phyloP scores from a whole-genome alignment of 2,888 invertebrate genomes.

The Autographa pulchrina region DNA sequence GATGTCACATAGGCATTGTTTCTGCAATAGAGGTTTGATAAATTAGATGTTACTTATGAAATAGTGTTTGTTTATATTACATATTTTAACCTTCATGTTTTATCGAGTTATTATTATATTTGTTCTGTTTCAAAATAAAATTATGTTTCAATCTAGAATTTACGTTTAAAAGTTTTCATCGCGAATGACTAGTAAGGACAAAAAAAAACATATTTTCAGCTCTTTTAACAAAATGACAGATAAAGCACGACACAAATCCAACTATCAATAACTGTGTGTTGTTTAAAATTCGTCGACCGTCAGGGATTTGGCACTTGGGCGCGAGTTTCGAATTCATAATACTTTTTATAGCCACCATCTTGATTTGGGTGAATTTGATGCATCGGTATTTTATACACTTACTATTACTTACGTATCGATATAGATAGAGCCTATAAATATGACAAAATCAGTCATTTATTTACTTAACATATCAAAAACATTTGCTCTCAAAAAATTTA shows the following conservation, averaged over 20 bases:
- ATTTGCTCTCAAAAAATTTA: neutral
- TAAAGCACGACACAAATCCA: constrained; percentile 74
- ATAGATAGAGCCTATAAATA: neutral
- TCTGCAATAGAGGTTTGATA: constrained; percentile 43
- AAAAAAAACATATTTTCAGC: constrained; percentile 36
- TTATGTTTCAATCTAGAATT: too few species aligned
- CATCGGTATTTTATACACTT: constrained; percentile 51
- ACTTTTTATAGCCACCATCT: constrained; percentile 74
- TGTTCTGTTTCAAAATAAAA: too few species aligned
- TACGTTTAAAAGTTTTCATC: too few species aligned
- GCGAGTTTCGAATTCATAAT: constrained; percentile 81
- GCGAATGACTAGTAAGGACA: too few species aligned
- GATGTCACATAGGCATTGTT: constrained; percentile 46
- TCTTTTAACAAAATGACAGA: constrained; percentile 68
- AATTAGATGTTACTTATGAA: constrained; percentile 19
- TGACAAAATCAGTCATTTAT: neutral
- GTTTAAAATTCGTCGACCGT: constrained; percentile 83
- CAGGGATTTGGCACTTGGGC: constrained; percentile 83
- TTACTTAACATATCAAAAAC: neutral
- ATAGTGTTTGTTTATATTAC: constrained; percentile 29
- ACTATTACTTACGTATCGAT: neutral
- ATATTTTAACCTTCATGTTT: constrained; percentile 32
- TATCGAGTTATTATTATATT: constrained; percentile 14
- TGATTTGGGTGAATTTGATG: constrained; percentile 70
- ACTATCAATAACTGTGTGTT: constrained; percentile 80